Evolutionary conservation across 2,113 vertebrate genomes (phyloP).

Genomic region (Mesoclemmys tuberculata): DNA sequence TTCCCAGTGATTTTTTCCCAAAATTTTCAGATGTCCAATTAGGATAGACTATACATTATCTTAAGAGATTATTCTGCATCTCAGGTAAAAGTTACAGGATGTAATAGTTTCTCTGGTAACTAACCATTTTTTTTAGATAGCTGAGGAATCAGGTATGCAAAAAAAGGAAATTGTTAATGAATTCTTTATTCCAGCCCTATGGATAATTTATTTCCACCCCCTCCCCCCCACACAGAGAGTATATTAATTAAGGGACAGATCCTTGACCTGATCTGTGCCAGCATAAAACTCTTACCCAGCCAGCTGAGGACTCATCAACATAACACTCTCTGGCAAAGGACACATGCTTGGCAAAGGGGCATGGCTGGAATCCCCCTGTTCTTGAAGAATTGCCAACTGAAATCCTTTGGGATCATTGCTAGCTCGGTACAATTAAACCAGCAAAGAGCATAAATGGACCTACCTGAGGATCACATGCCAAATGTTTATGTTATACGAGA

Average conservation of each 20-base stretch:
- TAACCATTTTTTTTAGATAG: background rate
- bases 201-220: background rate
- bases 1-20: background rate
- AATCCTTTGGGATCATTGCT: background rate
- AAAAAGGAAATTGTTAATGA: background rate
- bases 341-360: background rate
- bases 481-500: background rate
- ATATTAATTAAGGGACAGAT: background rate
- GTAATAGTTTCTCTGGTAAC: background rate
- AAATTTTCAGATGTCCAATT: background rate
- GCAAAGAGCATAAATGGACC: accelerated
- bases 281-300: background rate
- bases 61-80: background rate
- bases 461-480: background rate
- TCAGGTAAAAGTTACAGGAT: background rate
- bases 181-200: background rate
- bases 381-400: background rate
- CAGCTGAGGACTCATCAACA: background rate
- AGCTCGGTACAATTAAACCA: background rate
- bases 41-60: background rate
- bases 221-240: background rate
- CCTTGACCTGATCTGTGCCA: background rate
- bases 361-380: background rate
- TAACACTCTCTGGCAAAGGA: background rate
- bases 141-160: background rate